Base-by-base conservation (phyloP, 2,113 vertebrate genomes). In the Stigmatopora argus region DNA sequence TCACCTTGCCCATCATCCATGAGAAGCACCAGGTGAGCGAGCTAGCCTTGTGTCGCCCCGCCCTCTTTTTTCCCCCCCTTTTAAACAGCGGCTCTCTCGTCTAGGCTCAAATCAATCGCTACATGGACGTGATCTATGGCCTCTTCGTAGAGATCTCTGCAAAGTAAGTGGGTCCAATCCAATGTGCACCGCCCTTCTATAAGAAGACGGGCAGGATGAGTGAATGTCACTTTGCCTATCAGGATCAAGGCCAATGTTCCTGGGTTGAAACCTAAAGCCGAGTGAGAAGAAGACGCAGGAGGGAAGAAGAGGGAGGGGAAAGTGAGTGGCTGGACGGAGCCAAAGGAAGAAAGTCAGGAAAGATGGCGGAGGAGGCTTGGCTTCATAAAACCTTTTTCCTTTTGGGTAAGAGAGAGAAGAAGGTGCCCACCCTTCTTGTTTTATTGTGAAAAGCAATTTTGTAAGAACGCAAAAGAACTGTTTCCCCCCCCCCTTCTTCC, bases 201-300 rank as follows among this genome's bases (percentile, higher is more conserved):
- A 31, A 31, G 3, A 31, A 31, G 26, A 31, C 26, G 26, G 26
- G 26, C 26, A 31, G 26, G 26, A 31, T 31, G 26, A 31, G 26
- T 31, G 26, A 31, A 31, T 31, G 26, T 31, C 26, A n/a, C n/a
- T n/a, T 31, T 61, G 51, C 48, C n/a, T 78, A 85, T 14, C 72
- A 98, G 96, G 91, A 88, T 98, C 88, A 93, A 96, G 91, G 94
- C 93, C 56, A 97, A 94, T 89, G 93, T 99, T 60, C 96, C 96
- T 4, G 96, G 96, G 61, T 86, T 97, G 89, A 99, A 98, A 81
- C 94, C 93, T 74, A 99, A 99, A 90, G 44, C 92, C 0, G 95
- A 99, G 73, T 98, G 90, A 94, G 6, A 65, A 67, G 55, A 7
- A 67, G 55, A 7, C 64, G n/a, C 17, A 87, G 77, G 71, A 6